phyloP scores from a whole-genome alignment of 2,113 vertebrate species.

The Pica pica region DNA sequence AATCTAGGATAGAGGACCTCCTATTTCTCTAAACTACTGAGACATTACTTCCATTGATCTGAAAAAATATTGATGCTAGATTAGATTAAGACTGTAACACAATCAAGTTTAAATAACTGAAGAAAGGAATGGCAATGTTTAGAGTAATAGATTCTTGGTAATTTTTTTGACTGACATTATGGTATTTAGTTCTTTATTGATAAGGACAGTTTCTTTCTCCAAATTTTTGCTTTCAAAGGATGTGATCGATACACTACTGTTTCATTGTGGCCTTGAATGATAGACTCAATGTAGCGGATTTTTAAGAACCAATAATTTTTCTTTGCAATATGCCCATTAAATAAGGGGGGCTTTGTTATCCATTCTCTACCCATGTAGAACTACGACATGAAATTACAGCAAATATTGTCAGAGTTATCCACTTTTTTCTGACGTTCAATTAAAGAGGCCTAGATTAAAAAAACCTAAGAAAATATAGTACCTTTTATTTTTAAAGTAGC shows the following conservation, averaged over 20 bases:
- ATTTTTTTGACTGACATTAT: background rate
- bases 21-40: background rate
- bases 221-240: background rate
- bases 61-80: background rate
- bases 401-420: background rate
- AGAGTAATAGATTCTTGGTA: background rate
- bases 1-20: background rate
- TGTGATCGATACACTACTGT: background rate
- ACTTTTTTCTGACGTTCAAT: background rate
- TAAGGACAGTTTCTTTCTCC: background rate
- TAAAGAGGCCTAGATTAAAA: background rate
- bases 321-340: background rate
- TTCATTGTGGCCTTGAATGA: background rate
- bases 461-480: background rate
- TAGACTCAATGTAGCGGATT: background rate
- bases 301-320: background rate
- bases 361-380: background rate
- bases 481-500: background rate
- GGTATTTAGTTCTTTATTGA: background rate
- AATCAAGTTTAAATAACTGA: background rate
- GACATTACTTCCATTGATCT: background rate
- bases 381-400: background rate
- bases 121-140: background rate
- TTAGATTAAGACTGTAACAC: background rate
- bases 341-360: background rate